Conservation (phyloP, 2,113 vertebrate genomes). For the Trogon surrucura region DNA sequence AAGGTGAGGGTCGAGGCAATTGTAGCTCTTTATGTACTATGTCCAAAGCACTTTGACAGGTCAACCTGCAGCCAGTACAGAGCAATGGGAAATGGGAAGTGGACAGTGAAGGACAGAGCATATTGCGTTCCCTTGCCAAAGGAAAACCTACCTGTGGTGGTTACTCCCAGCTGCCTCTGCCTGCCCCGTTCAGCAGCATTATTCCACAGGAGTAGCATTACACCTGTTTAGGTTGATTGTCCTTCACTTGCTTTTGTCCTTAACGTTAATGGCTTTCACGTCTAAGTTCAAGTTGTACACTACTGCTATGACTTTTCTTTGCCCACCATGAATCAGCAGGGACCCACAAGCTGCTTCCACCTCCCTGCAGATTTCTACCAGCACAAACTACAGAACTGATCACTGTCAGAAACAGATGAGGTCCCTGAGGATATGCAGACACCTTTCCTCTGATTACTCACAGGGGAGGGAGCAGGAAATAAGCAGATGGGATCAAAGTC, state of each 20-base stretch:
- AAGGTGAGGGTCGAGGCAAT: background rate
- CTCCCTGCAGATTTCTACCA: background rate
- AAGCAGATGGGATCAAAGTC: background rate
- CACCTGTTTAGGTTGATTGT: background rate
- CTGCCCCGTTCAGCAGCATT: background rate
- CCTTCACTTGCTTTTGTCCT: background rate
- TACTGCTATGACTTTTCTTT: background rate
- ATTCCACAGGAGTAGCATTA: background rate
- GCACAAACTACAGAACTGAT: background rate
- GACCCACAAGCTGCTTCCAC: background rate
- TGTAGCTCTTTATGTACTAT: background rate
- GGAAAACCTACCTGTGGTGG: background rate
- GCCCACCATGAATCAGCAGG: background rate
- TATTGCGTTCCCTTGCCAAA: background rate
- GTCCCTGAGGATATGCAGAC: background rate
- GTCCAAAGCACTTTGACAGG: background rate
- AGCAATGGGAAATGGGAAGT: background rate
- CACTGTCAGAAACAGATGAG: background rate
- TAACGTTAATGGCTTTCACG: background rate
- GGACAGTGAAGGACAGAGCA: background rate
- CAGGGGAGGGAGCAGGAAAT: background rate
- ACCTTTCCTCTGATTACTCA: background rate
- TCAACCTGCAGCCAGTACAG: background rate
- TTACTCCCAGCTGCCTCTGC: background rate
- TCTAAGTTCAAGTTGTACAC: background rate